phyloP scores from a whole-genome alignment of 2,888 invertebrate species.

The Halictus ligatus region DNA sequence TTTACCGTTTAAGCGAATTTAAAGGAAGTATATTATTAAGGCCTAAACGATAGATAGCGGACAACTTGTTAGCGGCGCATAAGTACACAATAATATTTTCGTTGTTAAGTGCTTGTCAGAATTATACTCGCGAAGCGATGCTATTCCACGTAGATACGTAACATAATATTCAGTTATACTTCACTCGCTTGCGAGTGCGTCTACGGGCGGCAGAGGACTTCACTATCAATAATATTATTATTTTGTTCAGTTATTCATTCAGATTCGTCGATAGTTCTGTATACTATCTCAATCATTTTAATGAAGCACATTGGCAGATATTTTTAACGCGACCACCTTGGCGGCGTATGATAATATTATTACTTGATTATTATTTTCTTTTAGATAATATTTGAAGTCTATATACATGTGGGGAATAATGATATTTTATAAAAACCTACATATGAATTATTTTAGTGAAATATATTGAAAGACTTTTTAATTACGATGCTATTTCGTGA shows the following conservation, averaged over 20 bases:
- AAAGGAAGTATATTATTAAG: constrained; percentile 74
- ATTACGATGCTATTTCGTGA: too few relatives aligned
- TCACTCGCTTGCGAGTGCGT: constrained; percentile 73
- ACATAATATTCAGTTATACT: constrained; percentile 64
- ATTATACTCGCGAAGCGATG: constrained; percentile 74
- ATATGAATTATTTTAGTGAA: too few relatives aligned
- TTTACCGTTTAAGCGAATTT: constrained; percentile 73
- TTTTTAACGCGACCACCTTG: too few relatives aligned
- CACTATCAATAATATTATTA: not conserved
- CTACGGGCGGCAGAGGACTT: constrained; percentile 26
- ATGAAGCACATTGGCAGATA: too few relatives aligned
- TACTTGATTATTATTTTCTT: too few relatives aligned
- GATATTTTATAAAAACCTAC: too few relatives aligned
- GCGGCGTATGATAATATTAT: too few relatives aligned
- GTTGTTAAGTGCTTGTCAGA: constrained; percentile 76
- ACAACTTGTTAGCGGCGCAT: constrained; percentile 66
- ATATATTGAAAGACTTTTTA: too few relatives aligned
- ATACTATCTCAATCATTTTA: too few relatives aligned
- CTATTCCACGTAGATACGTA: constrained; percentile 66
- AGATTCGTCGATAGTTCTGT: too few relatives aligned
- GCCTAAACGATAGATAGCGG: constrained; percentile 75
- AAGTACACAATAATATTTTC: constrained; percentile 66
- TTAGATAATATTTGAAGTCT: too few relatives aligned
- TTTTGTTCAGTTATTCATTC: not conserved
- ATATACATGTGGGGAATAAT: too few relatives aligned